A percentile compares a stretch with the other conserved stretches of the same genome.
Evolutionary conservation across 2,888 invertebrate species (phyloP).

Genomic region (Brachycybe producta): DNA sequence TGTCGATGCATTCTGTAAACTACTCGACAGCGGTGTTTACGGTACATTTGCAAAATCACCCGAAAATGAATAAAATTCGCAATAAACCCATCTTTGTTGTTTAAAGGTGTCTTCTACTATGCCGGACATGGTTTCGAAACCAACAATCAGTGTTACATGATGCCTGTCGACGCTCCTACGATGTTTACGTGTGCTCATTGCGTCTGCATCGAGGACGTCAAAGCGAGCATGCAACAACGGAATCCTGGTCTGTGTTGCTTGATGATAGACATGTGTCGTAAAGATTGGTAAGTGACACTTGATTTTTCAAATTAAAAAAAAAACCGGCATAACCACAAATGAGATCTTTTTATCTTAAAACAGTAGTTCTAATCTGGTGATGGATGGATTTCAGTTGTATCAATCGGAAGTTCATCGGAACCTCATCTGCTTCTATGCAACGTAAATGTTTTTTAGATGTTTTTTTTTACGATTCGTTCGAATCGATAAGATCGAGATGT

Average conservation of each 20-base stretch:
- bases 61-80: not conserved
- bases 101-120: constrained; percentile 13
- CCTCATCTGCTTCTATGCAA: too few species aligned
- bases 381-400: too few species aligned
- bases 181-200: not conserved
- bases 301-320: too few species aligned
- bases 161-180: not conserved
- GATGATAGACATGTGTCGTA: constrained; percentile 11
- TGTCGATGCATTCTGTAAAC: constrained; percentile 4
- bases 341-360: too few species aligned
- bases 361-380: too few species aligned
- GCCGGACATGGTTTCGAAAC: constrained; percentile 11
- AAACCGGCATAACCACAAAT: too few species aligned
- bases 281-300: too few species aligned
- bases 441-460: too few species aligned
- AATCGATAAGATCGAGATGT: too few species aligned
- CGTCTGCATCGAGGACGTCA: constrained; percentile 4
- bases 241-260: constrained; percentile 7
- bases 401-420: too few species aligned
- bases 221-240: constrained; percentile 2
- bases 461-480: too few species aligned
- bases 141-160: constrained; percentile 2
- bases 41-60: not conserved
- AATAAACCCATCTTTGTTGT: not conserved
- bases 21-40: constrained; percentile 5